Evolutionary conservation across 30 jellyfish, hydroid and myxozoan genomes (phyloP).

Genomic region (Hydractinia symbiolongicarpus): DNA sequence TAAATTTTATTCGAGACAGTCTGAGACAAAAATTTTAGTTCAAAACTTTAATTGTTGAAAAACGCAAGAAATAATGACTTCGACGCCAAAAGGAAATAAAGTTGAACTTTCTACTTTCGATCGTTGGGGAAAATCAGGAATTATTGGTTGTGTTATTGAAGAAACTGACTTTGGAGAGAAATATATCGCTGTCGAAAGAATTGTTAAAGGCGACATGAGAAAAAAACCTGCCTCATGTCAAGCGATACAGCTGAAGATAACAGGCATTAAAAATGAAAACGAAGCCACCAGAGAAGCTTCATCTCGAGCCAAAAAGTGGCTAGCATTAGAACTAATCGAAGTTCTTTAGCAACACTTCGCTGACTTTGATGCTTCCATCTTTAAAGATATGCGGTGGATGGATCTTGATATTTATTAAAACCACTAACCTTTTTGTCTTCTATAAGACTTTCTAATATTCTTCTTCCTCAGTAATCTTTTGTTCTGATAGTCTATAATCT

Average conservation of each 20-base stretch:
- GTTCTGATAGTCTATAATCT: no score
- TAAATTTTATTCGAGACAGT: no score
- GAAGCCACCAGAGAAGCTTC: background rate
- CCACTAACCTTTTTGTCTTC: no score
- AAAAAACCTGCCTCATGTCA: background rate
- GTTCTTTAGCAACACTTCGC: background rate
- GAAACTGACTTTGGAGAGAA: constrained; percentile 1
- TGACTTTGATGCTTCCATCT: background rate
- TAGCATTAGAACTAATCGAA: background rate
- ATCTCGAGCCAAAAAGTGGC: background rate
- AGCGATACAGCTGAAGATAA: background rate
- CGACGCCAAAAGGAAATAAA: no score
- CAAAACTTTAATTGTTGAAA: no score
- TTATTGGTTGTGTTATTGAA: background rate
- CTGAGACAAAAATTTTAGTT: no score
- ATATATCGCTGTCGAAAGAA: background rate
- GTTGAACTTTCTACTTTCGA: no score
- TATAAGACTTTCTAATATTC: no score
- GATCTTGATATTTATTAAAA: no score
- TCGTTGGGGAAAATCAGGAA: no score
- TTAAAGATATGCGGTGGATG: background rate
- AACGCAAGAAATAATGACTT: no score
- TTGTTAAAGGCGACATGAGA: background rate
- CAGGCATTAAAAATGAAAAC: background rate
- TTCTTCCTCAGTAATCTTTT: no score